Conservation (phyloP, 2,797 vertebrate genomes). For the Adrianichthys oophorus region DNA sequence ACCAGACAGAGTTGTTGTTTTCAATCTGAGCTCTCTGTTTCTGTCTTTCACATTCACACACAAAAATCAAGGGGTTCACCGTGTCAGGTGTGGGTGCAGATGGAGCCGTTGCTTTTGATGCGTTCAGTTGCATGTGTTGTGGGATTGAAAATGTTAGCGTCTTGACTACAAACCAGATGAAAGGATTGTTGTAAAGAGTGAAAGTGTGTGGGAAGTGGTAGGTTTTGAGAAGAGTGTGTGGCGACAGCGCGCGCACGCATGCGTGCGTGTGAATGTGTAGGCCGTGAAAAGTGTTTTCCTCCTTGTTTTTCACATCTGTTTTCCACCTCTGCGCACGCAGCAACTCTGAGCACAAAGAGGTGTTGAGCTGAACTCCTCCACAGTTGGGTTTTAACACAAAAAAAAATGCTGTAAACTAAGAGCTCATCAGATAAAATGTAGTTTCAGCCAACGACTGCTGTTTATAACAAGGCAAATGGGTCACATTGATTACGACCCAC, state of each 20-base stretch:
- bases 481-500: constrained; percentile 14
- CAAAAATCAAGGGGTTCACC: constrained; percentile 26
- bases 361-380: neutral
- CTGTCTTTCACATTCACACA: constrained; percentile 1
- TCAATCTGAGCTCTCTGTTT: constrained; percentile 54
- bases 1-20: constrained; percentile 60
- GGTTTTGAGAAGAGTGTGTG: constrained; percentile 2
- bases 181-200: constrained; percentile 44
- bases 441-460: neutral
- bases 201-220: constrained; percentile 59
- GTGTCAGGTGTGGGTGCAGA: constrained; percentile 41
- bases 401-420: neutral
- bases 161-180: constrained; percentile 39
- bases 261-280: constrained; percentile 21
- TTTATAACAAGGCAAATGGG: constrained; percentile 15
- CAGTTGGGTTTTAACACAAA: neutral
- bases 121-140: constrained; percentile 34
- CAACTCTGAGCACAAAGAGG: no score
- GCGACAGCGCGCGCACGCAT: constrained; percentile 11
- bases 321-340: constrained; percentile 3
- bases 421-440: neutral
- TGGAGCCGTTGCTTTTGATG: constrained; percentile 36
- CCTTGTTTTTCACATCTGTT: constrained; percentile 5
- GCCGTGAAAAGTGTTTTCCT: neutral
- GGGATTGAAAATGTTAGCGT: constrained; percentile 30